Conservation (phyloP, 1,140 invertebrate species). For the Papilio glaucus region DNA sequence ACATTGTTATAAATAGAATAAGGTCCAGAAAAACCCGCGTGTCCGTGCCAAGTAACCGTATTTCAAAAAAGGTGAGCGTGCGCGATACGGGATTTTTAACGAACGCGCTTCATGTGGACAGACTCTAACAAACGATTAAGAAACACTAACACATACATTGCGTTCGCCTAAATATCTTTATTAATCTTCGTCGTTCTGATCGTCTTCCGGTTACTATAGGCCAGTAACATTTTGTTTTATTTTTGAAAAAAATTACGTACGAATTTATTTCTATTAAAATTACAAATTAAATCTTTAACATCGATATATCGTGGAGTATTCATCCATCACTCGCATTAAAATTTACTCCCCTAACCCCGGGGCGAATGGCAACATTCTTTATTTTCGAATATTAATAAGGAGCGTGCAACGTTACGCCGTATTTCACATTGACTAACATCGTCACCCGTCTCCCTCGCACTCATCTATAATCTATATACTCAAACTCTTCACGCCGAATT, state of each 20-base stretch:
- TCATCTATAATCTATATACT: conserved; percentile 42
- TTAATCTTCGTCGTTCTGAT: no score
- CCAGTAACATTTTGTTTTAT: neutral
- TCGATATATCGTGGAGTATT: conserved; percentile 39
- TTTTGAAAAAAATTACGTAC: neutral
- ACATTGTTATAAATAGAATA: no score
- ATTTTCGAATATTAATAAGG: conserved; percentile 81
- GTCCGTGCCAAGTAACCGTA: no score
- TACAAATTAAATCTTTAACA: conserved; percentile 14
- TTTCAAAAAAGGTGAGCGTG: no score
- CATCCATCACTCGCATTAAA: conserved; percentile 48
- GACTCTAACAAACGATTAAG: no score
- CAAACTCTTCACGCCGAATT: conserved; percentile 59
- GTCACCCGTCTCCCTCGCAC: conserved; percentile 53
- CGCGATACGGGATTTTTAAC: no score
- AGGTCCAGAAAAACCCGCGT: no score
- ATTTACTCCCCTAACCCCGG: conserved; percentile 64
- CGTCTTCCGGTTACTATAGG: no score
- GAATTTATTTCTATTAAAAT: neutral
- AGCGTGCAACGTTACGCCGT: conserved; percentile 77
- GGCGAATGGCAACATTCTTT: conserved; percentile 80
- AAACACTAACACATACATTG: no score
- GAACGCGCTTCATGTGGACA: no score
- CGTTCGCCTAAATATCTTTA: no score
- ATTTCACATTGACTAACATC: conserved; percentile 72